Base-by-base conservation (phyloP, 2,113 vertebrate species). In the Malurus elegans region DNA sequence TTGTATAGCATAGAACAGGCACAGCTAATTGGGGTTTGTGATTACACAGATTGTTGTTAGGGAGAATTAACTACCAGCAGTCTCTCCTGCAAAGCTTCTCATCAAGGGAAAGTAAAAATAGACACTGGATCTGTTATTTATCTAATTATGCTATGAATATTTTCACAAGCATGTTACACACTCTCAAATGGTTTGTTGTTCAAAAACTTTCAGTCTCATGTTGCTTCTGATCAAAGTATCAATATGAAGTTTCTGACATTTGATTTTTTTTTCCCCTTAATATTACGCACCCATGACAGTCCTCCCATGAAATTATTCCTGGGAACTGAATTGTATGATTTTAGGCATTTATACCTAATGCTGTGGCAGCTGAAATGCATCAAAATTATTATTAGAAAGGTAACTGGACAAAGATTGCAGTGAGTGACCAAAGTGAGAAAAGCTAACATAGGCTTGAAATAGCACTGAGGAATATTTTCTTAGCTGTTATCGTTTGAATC, bases 1-100 rank as follows among this genome's bases (percentile, higher is more conserved):
- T 98, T 98, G 98, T 98, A 98, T 99, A 98, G 98, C 97, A 97
- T 95, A 97, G 98, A 99, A 98, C 98, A 98, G 98, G 97, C 98
- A 97, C 97, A 97, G 98, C 98, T 99, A 99, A 99, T 99, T 99
- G 99, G 99, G 98, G 98, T 99, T 98, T 99, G 99, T 99, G 99
- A 99, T 99, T 99, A 99, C 99, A 98, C 98, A 98, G 98, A 98
- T 98, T 99, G 99, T 98, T 98, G 99, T 99, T 99, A 98, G 98
- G 98, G 98, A 98, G 99, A 99, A 99, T 99, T 99, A 99, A 98
- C 98, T 98, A 99, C 98, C 98, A 99, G 98, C 99, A 98, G 97
- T 98, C 98, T 99, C 98, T 98, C 98, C 98, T 98, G 98, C 98
- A 98, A 98, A 98, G 98, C 98, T 98, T 98, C 99, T 99, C 99